Percentiles rank a stretch among this genome's conserved stretches.
Evolutionary conservation across 2,888 invertebrate genomes (phyloP).

Genomic region (Venusia cambrica): DNA sequence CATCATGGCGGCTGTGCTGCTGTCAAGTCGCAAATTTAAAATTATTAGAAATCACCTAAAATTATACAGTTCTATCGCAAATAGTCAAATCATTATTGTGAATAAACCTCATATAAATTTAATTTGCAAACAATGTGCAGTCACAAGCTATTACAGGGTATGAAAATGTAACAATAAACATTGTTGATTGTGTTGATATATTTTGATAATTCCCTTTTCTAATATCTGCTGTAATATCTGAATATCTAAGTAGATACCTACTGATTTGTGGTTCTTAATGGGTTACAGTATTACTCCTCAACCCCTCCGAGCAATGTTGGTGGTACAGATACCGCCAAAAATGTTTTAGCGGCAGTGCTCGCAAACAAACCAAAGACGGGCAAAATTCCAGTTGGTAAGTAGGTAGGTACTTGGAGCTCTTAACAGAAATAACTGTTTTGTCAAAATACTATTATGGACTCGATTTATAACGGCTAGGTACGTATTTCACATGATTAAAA

Average conservation of each 20-base stretch:
- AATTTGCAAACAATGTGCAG: slow-evolving; percentile 58
- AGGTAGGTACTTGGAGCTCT: too few relatives aligned
- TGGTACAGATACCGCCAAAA: slow-evolving; percentile 64
- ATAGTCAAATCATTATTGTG: slow-evolving; percentile 43
- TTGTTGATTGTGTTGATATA: slow-evolving; percentile 10
- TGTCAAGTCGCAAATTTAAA: slow-evolving; percentile 66
- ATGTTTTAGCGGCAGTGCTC: slow-evolving; percentile 74
- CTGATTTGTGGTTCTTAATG: slow-evolving; percentile 1
- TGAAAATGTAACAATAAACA: slow-evolving; percentile 9
- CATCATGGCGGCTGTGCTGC: slow-evolving; percentile 70
- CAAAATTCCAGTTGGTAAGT: slow-evolving; percentile 76
- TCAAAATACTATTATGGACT: too few relatives aligned
- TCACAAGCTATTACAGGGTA: slow-evolving; percentile 61
- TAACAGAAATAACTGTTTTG: too few relatives aligned
- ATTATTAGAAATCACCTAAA: slow-evolving; percentile 58
- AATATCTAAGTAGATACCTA: too few relatives aligned
- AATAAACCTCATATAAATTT: slow-evolving; percentile 58
- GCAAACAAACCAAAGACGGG: slow-evolving; percentile 74
- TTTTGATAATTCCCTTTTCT: background rate
- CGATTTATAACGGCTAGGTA: too few relatives aligned
- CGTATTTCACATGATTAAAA: too few relatives aligned
- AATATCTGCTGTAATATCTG: slow-evolving; percentile 6
- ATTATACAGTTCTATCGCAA: slow-evolving; percentile 47
- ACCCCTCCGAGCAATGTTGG: slow-evolving; percentile 43
- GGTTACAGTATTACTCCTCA: slow-evolving; percentile 58